Base-by-base conservation (phyloP, 2,797 vertebrate species). In the Myripristis murdjan region DNA sequence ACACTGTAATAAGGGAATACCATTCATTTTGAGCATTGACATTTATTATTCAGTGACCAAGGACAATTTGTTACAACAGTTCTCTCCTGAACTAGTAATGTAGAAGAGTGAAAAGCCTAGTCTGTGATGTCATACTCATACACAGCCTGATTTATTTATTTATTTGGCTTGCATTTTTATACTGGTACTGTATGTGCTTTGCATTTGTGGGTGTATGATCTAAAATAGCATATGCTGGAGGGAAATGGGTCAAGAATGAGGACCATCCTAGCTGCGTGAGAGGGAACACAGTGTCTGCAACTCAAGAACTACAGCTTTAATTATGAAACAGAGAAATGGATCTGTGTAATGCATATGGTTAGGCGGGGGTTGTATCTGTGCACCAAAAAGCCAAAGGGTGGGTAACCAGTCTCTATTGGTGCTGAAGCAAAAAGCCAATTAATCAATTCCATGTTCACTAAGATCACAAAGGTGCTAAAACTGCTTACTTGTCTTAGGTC, bases 281-380 rank as follows among this genome's bases (percentile, higher is more conserved):
- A 67, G 22, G 37, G 59, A 53, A 87, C 70, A 85, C 41, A 15
- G 65, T 26, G 64, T 81, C 70, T 78, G 89, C 64, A 92, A 91
- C 81, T 66, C 4, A 68, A 91, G 80, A 78, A 58, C 70, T 35
- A n/a, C 74, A 33, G 54, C 75, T 79, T 91, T 69, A 83, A 90
- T 93, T 91, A 92, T 92, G 82, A 89, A 93, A 91, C 79, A 39
- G 65, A 9, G 79, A 64, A 87, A 86, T 48, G 7, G 65, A 86
- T 82, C 74, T 60, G 60, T 71, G 70, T 73, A 74, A 83, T 4
- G 28, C 48, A 66, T 44, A 63, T 24, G 57, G 24, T 31, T 71
- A n/a, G 0, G 73, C 66, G 63, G 8, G 26, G 22, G 52, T 39
- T 35, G 23, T 64, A 28, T 55, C 46, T 54, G 31, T 75, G n/a